Percentiles rank a stretch among this genome's conserved stretches.
Conservation (phyloP, 2,888 invertebrate genomes). For the Phengaris arion region DNA sequence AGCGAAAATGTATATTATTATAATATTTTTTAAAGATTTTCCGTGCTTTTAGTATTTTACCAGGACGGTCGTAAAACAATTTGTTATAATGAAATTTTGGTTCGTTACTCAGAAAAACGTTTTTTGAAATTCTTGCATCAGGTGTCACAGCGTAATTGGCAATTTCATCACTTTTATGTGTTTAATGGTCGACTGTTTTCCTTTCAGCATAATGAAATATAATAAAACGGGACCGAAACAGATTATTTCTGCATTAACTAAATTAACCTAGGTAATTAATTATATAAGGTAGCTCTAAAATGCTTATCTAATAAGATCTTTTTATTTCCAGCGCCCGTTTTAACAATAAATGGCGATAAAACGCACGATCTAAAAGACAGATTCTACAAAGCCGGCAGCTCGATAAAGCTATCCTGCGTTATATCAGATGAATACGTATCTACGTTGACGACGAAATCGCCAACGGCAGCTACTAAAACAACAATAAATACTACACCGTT, state of each 20-base stretch:
- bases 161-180: constrained; percentile 26
- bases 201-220: constrained; percentile 30
- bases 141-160: constrained; percentile 30
- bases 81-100: constrained; percentile 29
- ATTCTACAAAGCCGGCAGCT: constrained; percentile 86
- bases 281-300: background rate
- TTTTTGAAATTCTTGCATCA: constrained; percentile 25
- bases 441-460: constrained; percentile 54
- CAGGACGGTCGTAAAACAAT: constrained; percentile 20
- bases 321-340: constrained; percentile 82
- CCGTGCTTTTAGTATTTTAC: constrained; percentile 9
- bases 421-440: constrained; percentile 69
- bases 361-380: constrained; percentile 84
- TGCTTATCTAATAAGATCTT: constrained; percentile 33
- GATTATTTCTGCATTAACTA: constrained; percentile 16
- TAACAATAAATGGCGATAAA: constrained; percentile 85
- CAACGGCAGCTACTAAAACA: constrained; percentile 52
- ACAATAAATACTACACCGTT: constrained; percentile 54
- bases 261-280: constrained; percentile 9
- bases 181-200: constrained; percentile 27
- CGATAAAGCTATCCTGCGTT: constrained; percentile 83
- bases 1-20: background rate
- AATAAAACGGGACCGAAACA: constrained; percentile 14
- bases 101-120: constrained; percentile 26
- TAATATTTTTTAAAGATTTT: constrained; percentile 8